Percentiles rank a stretch among this genome's conserved stretches.
These are phyloP conservation scores for Aphelocoma californica DNA, from an alignment of 2,797 vertebrate species.

Conservation along the genomic window DNA sequence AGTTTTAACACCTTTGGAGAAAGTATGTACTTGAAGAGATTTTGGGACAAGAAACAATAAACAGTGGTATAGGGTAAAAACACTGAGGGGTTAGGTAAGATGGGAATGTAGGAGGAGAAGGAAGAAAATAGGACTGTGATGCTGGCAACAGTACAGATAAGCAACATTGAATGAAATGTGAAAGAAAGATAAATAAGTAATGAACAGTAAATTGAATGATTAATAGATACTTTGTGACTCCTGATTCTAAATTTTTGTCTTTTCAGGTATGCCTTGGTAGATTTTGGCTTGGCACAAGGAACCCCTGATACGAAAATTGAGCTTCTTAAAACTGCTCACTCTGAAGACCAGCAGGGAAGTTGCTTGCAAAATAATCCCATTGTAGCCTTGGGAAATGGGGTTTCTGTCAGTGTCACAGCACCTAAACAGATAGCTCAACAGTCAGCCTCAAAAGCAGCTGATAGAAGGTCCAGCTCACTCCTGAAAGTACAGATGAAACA, in stretches of 20 bases:
- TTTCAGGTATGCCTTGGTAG: slow-evolving; percentile 91
- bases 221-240: neutral
- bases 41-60: neutral
- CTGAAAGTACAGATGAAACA: slow-evolving; percentile 79
- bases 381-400: slow-evolving; percentile 70
- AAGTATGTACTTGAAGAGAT: neutral
- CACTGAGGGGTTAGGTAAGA: neutral
- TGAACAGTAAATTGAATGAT: neutral
- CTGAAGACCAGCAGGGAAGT: slow-evolving; percentile 81
- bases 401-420: slow-evolving; percentile 58
- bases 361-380: slow-evolving; percentile 75
- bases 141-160: neutral
- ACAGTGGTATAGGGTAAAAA: neutral
- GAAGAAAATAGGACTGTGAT: neutral
- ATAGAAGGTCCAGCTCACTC: slow-evolving; percentile 79
- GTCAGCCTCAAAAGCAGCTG: slow-evolving; percentile 75
- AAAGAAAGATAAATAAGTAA: neutral
- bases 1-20: neutral
- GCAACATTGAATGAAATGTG: neutral
- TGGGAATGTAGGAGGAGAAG: neutral
- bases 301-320: slow-evolving; percentile 90
- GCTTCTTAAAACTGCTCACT: slow-evolving; percentile 87
- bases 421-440: slow-evolving; percentile 66
- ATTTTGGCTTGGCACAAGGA: slow-evolving; percentile 97
- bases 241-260: slow-evolving; percentile 41